These are phyloP conservation scores for Prunella himalayana DNA, from an alignment of 2,113 vertebrate species.

Conservation along the genomic window DNA sequence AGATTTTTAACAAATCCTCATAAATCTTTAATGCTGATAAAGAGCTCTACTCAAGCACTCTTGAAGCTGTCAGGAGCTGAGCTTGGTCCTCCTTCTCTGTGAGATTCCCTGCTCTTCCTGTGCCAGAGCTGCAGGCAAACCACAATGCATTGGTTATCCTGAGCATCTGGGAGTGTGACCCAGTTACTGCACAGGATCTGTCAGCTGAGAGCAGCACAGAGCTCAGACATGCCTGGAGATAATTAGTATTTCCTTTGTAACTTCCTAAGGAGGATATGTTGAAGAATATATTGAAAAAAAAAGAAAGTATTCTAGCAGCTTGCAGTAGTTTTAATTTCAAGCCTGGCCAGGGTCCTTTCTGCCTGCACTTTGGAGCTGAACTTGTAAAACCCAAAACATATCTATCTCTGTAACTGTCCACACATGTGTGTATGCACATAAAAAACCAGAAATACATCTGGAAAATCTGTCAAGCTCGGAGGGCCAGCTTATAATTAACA, in stretches of 20 bases:
- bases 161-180: constrained; percentile 25
- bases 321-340: not conserved
- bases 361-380: not conserved
- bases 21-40: not conserved
- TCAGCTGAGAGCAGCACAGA: not conserved
- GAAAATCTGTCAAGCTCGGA: not conserved
- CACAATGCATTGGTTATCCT: not conserved
- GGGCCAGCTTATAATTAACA: constrained; percentile 20
- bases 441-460: not conserved
- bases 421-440: not conserved
- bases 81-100: not conserved
- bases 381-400: not conserved
- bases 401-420: not conserved
- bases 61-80: not conserved
- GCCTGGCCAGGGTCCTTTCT: not conserved
- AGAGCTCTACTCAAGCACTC: not conserved
- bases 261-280: not conserved
- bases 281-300: not conserved
- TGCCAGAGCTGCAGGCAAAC: not conserved
- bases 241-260: constrained; percentile 14
- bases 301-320: not conserved
- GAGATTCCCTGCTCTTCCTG: not conserved
- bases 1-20: not conserved
- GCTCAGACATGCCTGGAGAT: not conserved
- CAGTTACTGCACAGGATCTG: constrained; percentile 24